Conservation (phyloP, 2,888 invertebrate species). For the Apodemia duryi region DNA sequence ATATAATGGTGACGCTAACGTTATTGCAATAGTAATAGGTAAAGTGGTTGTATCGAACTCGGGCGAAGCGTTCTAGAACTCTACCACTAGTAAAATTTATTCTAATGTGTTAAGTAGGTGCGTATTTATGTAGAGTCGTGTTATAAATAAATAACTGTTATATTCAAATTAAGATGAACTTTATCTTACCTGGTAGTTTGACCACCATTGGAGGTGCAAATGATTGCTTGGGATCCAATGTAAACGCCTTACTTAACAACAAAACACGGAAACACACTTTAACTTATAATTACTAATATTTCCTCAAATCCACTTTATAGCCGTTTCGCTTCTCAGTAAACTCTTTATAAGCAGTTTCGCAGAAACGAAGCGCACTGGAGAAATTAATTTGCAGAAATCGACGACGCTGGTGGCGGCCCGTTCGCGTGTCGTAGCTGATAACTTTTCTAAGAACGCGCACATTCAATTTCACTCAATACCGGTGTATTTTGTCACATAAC, state of each 20-base stretch:
- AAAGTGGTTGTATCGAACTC: no score
- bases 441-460: slow-evolving; percentile 68
- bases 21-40: no score
- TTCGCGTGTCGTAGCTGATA: slow-evolving; percentile 54
- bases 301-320: slow-evolving; percentile 76
- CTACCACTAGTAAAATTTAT: no score
- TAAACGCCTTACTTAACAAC: slow-evolving; percentile 64
- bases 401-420: slow-evolving; percentile 52
- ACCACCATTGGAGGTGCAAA: slow-evolving; percentile 75
- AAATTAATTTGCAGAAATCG: slow-evolving; percentile 75
- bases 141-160: no score
- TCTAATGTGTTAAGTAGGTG: no score
- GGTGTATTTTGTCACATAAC: slow-evolving; percentile 67
- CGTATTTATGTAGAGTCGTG: no score
- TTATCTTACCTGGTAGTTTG: slow-evolving; percentile 71
- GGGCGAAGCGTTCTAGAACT: no score
- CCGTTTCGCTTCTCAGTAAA: slow-evolving; percentile 73
- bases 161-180: slow-evolving; percentile 12
- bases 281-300: slow-evolving; percentile 72
- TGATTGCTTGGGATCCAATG: slow-evolving; percentile 75
- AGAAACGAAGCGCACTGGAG: slow-evolving; percentile 69
- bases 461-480: slow-evolving; percentile 71
- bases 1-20: no score
- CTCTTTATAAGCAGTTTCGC: slow-evolving; percentile 75
- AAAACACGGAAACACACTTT: slow-evolving; percentile 71